Evolutionary conservation across 2,888 invertebrate species (phyloP).

Genomic region (Adelphocoris suturalis): DNA sequence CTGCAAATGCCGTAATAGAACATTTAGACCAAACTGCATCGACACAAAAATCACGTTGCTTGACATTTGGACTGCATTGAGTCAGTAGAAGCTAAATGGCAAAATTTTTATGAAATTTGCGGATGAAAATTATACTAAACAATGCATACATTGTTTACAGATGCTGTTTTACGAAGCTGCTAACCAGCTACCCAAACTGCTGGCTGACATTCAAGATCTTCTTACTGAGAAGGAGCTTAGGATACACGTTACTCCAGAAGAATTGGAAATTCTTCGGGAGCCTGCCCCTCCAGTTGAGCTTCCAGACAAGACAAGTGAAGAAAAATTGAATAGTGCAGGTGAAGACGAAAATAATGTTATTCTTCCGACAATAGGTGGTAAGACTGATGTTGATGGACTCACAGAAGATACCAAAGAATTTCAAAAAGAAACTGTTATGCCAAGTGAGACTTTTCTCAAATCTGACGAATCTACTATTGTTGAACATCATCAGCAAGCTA

Average conservation of each 20-base stretch:
- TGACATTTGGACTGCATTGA: too few species aligned
- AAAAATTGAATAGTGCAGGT: too few species aligned
- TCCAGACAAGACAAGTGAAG: not conserved
- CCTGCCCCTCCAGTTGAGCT: conserved; percentile 28
- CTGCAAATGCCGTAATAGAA: too few species aligned
- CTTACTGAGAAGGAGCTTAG: conserved; percentile 87
- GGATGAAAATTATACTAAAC: too few species aligned
- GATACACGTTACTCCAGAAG: conserved; percentile 87
- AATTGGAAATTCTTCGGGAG: conserved; percentile 84
- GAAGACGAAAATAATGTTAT: not conserved
- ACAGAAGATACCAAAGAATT: not conserved
- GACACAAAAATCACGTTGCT: too few species aligned
- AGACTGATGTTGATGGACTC: not conserved
- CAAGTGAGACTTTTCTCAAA: not conserved
- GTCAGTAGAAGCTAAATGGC: too few species aligned
- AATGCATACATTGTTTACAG: conserved; percentile 77
- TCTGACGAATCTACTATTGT: not conserved
- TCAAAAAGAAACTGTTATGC: not conserved
- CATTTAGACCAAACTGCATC: too few species aligned
- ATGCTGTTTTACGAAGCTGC: conserved; percentile 84
- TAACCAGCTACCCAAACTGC: conserved; percentile 83
- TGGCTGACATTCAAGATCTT: conserved; percentile 86
- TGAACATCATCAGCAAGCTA: not conserved
- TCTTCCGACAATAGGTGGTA: not conserved
- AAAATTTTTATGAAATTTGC: too few species aligned